phyloP scores from a whole-genome alignment of 1,140 invertebrate species.

The Cyclargus thomasi region DNA sequence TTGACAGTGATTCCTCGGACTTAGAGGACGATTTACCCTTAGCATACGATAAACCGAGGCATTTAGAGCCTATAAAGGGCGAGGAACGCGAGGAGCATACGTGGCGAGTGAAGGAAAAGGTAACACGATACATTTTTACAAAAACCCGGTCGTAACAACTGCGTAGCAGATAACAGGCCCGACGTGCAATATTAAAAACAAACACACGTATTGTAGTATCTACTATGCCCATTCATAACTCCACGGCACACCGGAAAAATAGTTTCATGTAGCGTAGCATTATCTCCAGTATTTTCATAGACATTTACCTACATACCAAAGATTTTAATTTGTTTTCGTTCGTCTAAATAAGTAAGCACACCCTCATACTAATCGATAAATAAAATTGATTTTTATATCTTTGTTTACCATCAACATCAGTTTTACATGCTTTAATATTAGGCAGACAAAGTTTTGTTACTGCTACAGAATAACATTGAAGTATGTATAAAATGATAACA shows the following conservation, averaged over 20 bases:
- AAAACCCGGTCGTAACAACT: conserved; percentile 31
- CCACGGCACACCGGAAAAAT: background rate
- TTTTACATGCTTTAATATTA: too few species aligned
- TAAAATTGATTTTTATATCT: too few species aligned
- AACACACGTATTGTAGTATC: conserved; percentile 51
- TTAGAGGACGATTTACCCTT: conserved; percentile 79
- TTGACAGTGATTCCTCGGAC: conserved; percentile 88
- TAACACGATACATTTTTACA: conserved; percentile 57
- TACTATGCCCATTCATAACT: background rate
- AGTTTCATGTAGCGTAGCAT: background rate
- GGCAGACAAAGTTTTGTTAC: too few species aligned
- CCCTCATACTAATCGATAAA: too few species aligned
- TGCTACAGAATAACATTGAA: too few species aligned
- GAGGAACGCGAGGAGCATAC: conserved; percentile 83
- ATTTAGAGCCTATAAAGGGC: conserved; percentile 85
- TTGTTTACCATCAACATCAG: too few species aligned
- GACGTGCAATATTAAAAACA: conserved; percentile 48
- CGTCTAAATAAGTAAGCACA: too few species aligned
- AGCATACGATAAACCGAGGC: conserved; percentile 82
- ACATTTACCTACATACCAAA: background rate
- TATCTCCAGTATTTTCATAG: too few species aligned
- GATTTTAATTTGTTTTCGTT: background rate
- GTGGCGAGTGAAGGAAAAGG: conserved; percentile 94
- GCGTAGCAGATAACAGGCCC: conserved; percentile 35
- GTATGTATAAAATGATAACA: too few species aligned